Conservation (phyloP, 2,888 invertebrate species). For the Drosophila colorata region DNA sequence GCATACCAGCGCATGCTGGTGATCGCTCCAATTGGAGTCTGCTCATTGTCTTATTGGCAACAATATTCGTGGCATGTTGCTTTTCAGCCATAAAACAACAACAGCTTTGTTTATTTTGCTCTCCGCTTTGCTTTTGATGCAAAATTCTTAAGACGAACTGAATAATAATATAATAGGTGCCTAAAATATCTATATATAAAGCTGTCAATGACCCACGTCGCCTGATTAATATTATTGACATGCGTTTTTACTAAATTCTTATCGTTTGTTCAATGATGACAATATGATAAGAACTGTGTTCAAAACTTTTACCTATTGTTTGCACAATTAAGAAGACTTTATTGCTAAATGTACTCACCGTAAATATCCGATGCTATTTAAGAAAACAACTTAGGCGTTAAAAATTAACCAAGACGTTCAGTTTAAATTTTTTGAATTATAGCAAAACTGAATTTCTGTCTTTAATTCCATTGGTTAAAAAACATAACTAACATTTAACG, state of each 20-base stretch:
- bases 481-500: no score
- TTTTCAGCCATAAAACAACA: slow-evolving; percentile 3
- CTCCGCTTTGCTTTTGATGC: slow-evolving; percentile 3
- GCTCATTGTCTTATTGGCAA: slow-evolving; percentile 43
- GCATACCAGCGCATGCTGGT: slow-evolving; percentile 23
- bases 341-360: neutral
- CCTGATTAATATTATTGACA: slow-evolving; percentile 23
- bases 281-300: slow-evolving; percentile 12
- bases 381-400: neutral
- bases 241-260: slow-evolving; percentile 7
- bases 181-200: slow-evolving; percentile 8
- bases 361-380: neutral
- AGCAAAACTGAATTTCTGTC: no score
- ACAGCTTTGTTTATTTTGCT: slow-evolving; percentile 7
- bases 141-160: slow-evolving; percentile 13
- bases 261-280: slow-evolving; percentile 4
- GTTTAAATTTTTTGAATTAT: neutral
- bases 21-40: slow-evolving; percentile 54
- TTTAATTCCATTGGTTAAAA: no score
- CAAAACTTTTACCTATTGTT: neutral
- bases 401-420: neutral
- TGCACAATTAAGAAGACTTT: neutral
- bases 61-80: slow-evolving; percentile 43
- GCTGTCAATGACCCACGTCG: slow-evolving; percentile 54
- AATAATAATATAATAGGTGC: slow-evolving; percentile 21